Base-by-base conservation (phyloP, 2,888 invertebrate genomes). In the Crepidodera aurea region DNA sequence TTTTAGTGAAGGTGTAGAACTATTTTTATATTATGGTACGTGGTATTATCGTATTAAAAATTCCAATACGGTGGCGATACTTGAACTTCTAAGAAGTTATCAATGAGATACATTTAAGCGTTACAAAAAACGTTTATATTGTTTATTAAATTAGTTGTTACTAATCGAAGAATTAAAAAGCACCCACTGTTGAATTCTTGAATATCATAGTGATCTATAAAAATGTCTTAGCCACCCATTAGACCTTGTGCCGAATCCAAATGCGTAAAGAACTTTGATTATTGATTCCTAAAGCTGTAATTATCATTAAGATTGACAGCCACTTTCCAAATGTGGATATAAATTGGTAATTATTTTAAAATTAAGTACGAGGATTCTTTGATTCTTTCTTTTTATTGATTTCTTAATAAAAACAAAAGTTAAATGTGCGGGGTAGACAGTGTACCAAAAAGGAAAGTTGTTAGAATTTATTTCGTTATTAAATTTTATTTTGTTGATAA, bases 221-320 rank as follows among this genome's bases (percentile, higher is more conserved):
- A 56, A 46, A 46, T 34, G 8, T 22, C 4, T 18, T 34, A 44
- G n/a, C n/a, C 44, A 44, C 29, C 44, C 19, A 22, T 34, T 46
- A 37, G 56, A 46, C 56, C 56, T 56, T 56, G 46, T 46, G 34
- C 56, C n/a, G 46, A 37, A 32, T 56, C 46, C 56, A 22, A 56
- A 46, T 46, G 22, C 32, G 46, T 16, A 6, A 34, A 56, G 39
- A 18, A 46, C 46, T 22, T 32, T 25, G 34, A 34, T 34, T 44
- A 34, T 56, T 25, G 22, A 55, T 44, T 56, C 27, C 12, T 29
- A 13, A 15, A 34, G 13, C 13, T 46, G 46, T 56, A 46, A 46
- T 56, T 37, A 56, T 34, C 22, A 15, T 18, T n/a, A 34, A 46
- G n/a, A 56, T 56, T 46, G 46, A 25, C 56, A 15, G 22, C 34